Base-by-base conservation (phyloP, 1,140 invertebrate species). In the Cecropterus lyciades region DNA sequence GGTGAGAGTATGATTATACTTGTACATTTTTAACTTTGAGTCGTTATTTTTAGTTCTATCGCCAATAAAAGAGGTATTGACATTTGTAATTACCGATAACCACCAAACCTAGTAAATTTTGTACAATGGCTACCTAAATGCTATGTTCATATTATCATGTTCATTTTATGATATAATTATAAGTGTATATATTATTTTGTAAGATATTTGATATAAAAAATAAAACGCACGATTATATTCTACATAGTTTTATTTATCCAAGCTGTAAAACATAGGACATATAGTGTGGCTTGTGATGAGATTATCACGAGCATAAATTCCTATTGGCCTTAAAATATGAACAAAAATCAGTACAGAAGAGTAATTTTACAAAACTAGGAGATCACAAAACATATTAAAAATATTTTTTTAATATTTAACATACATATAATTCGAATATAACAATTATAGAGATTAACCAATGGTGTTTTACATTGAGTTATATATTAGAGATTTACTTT, bases 171-270 rank as follows among this genome's bases (percentile, higher is more conserved):
- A 46, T 67, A 9, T 52, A 48, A 57, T 17, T 63, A 14, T 16
- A n/a, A 40, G 11, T 63, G 24, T 46, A 45, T 53, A 52, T 52
- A 40, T 52, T 49, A 64, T 59, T 37, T 64, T 59, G 15, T 65
- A 67, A 37, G 27, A 9, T 14, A 51, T 45, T 45, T 45, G 20
- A 57, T 57, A 45, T 9, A 6, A 11, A 45, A 63, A 66, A 52
- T 66, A 67, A 71, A 71, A 52, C 20, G 9, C 33, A 52, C 15
- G 15, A 15, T 46, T 48, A 42, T 46, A 67, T 27, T 7, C 65
- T 52, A 59, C 55, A 33, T 57, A 14, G 46, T 67, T 67, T 67
- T 53, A 67, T 67, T 67, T 43, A 42, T 67, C n/a, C 27, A 60
- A 60, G 65, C 65, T 13, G 40, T 46, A 27, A 52, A 67, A 45